phyloP scores from a whole-genome alignment of 2,888 invertebrate species.

The Magallana nippona region DNA sequence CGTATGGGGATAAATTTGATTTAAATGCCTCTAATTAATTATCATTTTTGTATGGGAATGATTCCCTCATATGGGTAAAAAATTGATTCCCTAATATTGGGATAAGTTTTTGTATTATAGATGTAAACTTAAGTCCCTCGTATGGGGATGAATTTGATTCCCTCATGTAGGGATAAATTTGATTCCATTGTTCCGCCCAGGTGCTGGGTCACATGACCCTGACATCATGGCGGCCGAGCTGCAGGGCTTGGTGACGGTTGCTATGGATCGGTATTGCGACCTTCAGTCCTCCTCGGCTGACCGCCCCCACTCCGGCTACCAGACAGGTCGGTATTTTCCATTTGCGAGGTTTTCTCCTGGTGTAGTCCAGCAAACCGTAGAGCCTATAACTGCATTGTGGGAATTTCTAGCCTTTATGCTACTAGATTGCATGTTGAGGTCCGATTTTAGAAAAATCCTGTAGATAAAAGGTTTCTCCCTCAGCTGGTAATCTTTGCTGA shows the following conservation, averaged over 20 bases:
- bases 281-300: slow-evolving; percentile 36
- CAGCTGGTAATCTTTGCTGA: too few relatives aligned
- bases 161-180: not conserved
- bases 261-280: slow-evolving; percentile 24
- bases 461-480: too few relatives aligned
- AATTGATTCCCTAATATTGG: too few relatives aligned
- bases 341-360: slow-evolving; percentile 39
- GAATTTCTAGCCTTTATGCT: not conserved
- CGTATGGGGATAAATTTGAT: too few relatives aligned
- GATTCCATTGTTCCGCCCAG: slow-evolving; percentile 19
- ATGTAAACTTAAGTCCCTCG: too few relatives aligned
- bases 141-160: too few relatives aligned
- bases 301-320: slow-evolving; percentile 18
- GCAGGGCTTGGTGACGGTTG: slow-evolving; percentile 24
- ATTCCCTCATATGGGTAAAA: too few relatives aligned
- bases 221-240: slow-evolving; percentile 37
- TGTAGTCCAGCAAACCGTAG: not conserved
- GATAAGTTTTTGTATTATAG: too few relatives aligned
- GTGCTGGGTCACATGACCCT: not conserved
- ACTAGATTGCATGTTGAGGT: slow-evolving; percentile 10
- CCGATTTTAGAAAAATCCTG: not conserved
- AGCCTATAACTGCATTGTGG: slow-evolving; percentile 12
- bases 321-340: slow-evolving; percentile 43
- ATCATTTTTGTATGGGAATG: too few relatives aligned
- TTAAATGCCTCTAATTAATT: too few relatives aligned